Percentiles rank a stretch among this genome's conserved stretches.
Evolutionary conservation across 53 echinoderm and acorn worm species (phyloP).

Genomic region (Paelopatides confundens): DNA sequence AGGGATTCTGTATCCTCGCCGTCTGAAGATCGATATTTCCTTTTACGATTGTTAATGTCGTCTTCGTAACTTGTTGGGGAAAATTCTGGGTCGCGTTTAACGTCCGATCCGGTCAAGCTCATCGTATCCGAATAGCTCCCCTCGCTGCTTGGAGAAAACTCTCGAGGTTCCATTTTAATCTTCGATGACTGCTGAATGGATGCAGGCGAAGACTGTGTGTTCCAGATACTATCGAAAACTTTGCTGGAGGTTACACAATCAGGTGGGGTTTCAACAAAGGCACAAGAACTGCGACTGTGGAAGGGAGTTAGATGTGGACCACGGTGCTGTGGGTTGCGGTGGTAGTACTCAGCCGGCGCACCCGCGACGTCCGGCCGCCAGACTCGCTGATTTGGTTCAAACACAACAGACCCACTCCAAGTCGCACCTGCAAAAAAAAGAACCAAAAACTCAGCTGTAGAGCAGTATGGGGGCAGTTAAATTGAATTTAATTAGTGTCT

Average conservation of each 20-base stretch:
- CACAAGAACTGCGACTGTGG: constrained; percentile 44
- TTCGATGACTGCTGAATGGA: constrained; percentile 30
- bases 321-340: constrained; percentile 27
- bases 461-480: constrained; percentile 37
- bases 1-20: constrained; percentile 76
- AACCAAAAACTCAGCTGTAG: constrained; percentile 23
- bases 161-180: constrained; percentile 80
- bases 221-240: constrained; percentile 1
- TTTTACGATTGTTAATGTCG: constrained; percentile 61
- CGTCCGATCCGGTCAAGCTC: constrained; percentile 42
- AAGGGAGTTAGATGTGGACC: neutral
- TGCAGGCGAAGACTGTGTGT: neutral
- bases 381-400: constrained; percentile 28
- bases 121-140: constrained; percentile 33
- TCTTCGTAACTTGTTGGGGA: neutral
- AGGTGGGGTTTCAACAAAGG: constrained; percentile 7
- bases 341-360: constrained; percentile 35
- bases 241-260: neutral
- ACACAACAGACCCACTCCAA: constrained; percentile 37
- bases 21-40: constrained; percentile 78
- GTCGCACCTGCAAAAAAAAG: constrained; percentile 39
- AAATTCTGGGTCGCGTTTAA: constrained; percentile 40
- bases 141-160: constrained; percentile 63
- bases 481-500: constrained; percentile 45
- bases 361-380: constrained; percentile 44